phyloP scores from a whole-genome alignment of 1,140 invertebrate species.

The Mizuhopecten yessoensis region DNA sequence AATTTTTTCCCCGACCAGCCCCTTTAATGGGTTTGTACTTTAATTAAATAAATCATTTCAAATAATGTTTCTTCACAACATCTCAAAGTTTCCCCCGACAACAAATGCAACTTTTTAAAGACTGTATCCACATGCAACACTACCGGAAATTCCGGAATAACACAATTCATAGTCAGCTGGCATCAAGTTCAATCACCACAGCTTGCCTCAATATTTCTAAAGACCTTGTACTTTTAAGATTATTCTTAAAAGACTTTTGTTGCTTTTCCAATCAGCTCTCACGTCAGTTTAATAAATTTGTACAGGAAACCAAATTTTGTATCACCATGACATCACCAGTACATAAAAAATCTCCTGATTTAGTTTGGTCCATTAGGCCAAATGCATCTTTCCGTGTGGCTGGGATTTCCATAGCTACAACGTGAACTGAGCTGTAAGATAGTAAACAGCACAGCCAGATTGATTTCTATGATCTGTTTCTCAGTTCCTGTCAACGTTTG shows the following conservation, averaged over 20 bases:
- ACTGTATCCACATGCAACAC: not conserved
- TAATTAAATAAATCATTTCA: not conserved
- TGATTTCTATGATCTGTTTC: not conserved
- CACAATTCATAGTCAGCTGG: not conserved
- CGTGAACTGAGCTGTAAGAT: not conserved
- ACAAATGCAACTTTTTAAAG: not conserved
- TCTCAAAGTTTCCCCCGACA: not conserved
- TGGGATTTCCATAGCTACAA: not conserved
- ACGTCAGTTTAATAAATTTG: constrained; percentile 11
- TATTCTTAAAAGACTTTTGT: not conserved
- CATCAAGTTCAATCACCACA: not conserved
- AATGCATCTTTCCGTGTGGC: not conserved
- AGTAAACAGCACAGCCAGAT: not conserved
- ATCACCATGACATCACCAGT: not conserved
- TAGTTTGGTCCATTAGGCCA: not conserved
- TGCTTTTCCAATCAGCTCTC: not conserved
- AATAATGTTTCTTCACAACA: not conserved
- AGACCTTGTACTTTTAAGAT: not conserved
- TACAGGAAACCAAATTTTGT: not conserved
- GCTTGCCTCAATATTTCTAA: not conserved
- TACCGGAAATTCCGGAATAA: not conserved
- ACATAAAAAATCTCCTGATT: not conserved
- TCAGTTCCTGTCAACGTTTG: not conserved
- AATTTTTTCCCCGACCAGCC: too few relatives aligned
- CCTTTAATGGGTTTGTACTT: not conserved